Conservation (phyloP, 2,113 vertebrate genomes). For the Arenaria interpres region DNA sequence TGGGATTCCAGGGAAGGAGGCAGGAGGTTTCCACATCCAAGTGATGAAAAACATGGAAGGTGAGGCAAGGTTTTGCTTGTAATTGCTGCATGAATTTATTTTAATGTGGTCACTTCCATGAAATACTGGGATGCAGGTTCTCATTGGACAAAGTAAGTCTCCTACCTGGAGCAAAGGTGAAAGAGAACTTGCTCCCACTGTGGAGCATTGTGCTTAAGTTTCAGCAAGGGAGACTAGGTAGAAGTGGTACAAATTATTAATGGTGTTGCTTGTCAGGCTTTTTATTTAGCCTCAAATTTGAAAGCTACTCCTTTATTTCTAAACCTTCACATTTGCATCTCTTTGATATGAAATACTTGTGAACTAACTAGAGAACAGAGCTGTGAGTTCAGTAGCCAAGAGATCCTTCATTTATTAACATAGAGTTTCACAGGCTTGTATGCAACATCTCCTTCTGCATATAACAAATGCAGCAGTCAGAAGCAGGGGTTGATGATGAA, state of each 20-base stretch:
- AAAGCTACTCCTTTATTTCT: conserved; percentile 39
- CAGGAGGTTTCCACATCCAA: background rate
- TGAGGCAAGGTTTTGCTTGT: background rate
- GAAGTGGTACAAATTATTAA: background rate
- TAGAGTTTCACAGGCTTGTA: background rate
- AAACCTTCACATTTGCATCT: conserved; percentile 43
- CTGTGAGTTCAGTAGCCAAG: conserved; percentile 34
- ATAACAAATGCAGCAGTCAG: background rate
- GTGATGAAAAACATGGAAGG: background rate
- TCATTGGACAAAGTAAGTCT: background rate
- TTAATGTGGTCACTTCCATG: background rate
- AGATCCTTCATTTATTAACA: conserved; percentile 23
- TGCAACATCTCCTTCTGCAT: background rate
- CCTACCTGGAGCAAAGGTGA: background rate
- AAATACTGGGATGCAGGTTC: conserved; percentile 2
- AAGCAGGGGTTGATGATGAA: background rate
- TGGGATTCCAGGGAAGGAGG: background rate
- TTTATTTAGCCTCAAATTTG: conserved; percentile 40
- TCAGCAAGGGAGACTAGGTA: background rate
- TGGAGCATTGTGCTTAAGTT: background rate
- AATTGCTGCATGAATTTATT: background rate
- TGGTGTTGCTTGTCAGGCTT: background rate
- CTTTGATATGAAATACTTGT: conserved; percentile 55
- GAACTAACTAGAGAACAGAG: conserved; percentile 59
- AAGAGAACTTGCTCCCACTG: background rate